Base-by-base conservation (phyloP, 2,888 invertebrate genomes). In the Encarsia formosa region DNA sequence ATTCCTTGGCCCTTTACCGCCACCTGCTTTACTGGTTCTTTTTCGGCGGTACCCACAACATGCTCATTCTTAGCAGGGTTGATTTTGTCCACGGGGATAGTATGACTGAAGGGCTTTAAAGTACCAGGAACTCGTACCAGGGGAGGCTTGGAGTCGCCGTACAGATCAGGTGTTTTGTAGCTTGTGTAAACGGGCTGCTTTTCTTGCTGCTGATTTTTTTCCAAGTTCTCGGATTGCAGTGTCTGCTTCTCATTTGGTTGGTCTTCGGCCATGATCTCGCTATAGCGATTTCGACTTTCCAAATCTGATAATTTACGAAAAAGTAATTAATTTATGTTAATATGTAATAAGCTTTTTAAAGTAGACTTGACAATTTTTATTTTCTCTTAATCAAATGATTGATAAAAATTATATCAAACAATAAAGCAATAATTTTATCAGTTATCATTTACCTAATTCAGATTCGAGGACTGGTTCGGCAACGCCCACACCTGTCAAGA, bases 11-110 rank as follows among this genome's bases (percentile, higher is more conserved):
- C 39, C 18, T 26, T 50, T 2, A 23, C 22, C 2, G 23, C 22
- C 18, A 37, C n/a, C 6, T 50, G 52, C 3, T 48, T 35, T 13
- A 16, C 38, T 13, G 37, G 20, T 5, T 23, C 18, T 11, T 11
- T 19, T 8, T 5, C 22, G 2, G 18, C 24, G 11, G 9, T 8
- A 2, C 6, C 20, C 6, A 29, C 15, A 4, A 35, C n/a, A 20
- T 15, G 43, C 20, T 41, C 49, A 3, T 60, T 49, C 5, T 66
- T 56, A 0, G 54, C 66, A 1, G 67, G 60, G 3, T 64, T 63
- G 19, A 73, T 70, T 46, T 73, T 73, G 46, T 73, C 73, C 0
- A 73, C 69, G 0, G 73, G 73, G 35, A 73, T 73, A 2, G 73
- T 71, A 49, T 73, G 73, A 23, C 69, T 64, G 43, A 73, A 73